Conservation (phyloP, 2,797 vertebrate genomes). For the Pseudocheirus occidentalis region DNA sequence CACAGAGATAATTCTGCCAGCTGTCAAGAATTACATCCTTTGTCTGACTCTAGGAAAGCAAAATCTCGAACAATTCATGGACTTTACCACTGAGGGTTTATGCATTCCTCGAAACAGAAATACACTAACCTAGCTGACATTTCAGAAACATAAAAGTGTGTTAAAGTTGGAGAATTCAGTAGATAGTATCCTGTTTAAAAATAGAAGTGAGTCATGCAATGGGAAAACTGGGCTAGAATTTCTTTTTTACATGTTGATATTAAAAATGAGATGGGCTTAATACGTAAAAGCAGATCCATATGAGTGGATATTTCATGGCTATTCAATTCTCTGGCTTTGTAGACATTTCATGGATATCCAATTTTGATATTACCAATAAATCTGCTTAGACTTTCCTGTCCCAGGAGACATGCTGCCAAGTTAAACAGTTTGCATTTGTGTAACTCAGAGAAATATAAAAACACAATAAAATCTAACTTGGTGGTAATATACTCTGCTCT, state of each 20-base stretch:
- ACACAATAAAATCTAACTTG: slow-evolving; percentile 24
- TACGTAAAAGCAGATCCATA: slow-evolving; percentile 3
- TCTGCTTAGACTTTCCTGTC: slow-evolving; percentile 37
- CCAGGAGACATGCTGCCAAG: slow-evolving; percentile 29
- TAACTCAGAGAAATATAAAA: slow-evolving; percentile 8
- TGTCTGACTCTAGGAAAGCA: slow-evolving; percentile 18
- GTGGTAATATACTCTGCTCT: background rate
- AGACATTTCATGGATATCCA: slow-evolving; percentile 48
- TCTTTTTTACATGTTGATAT: background rate
- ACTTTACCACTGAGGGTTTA: slow-evolving; percentile 24
- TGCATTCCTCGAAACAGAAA: slow-evolving; percentile 54
- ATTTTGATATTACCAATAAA: background rate
- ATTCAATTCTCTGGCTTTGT: slow-evolving; percentile 27
- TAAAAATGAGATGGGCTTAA: background rate
- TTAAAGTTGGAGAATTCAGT: slow-evolving; percentile 27
- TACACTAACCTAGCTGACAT: background rate
- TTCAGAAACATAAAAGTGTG: slow-evolving; percentile 10
- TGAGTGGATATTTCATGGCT: slow-evolving; percentile 23
- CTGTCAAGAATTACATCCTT: slow-evolving; percentile 2
- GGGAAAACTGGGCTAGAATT: background rate
- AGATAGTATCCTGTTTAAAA: background rate
- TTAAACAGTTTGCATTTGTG: slow-evolving; percentile 52
- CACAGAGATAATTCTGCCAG: slow-evolving; percentile 25
- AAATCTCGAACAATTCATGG: slow-evolving; percentile 7
- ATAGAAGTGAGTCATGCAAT: background rate